phyloP scores from a whole-genome alignment of 2,113 vertebrate genomes.

The Xiphias gladius region DNA sequence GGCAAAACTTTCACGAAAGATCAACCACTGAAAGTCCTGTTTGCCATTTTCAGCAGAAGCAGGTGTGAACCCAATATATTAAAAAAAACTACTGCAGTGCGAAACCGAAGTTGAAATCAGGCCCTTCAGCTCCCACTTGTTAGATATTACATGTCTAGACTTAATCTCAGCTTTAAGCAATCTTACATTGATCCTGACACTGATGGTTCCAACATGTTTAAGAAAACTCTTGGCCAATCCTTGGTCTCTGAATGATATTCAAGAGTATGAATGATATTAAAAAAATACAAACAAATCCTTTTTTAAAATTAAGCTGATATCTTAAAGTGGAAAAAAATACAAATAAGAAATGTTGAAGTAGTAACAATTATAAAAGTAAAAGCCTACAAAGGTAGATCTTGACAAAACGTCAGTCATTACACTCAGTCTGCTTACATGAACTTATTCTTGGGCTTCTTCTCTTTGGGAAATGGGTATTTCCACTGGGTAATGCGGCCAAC shows the following conservation, averaged over 20 bases:
- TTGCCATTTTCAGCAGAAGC: slow-evolving; percentile 43
- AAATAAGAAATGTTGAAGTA: not conserved
- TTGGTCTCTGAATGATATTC: not conserved
- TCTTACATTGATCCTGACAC: not conserved
- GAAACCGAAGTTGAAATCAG: slow-evolving; percentile 39
- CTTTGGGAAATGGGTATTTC: slow-evolving; percentile 97
- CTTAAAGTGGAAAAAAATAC: not conserved
- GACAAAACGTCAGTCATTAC: not conserved
- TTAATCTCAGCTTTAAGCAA: slow-evolving; percentile 28
- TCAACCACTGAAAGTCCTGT: slow-evolving; percentile 34
- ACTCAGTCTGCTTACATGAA: slow-evolving; percentile 86
- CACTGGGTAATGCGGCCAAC: slow-evolving; percentile 97
- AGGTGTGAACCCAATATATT: slow-evolving; percentile 38
- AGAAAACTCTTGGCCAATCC: not conserved
- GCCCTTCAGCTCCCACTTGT: not conserved
- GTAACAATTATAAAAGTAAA: not conserved
- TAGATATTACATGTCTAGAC: slow-evolving; percentile 39
- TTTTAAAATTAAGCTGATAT: not conserved
- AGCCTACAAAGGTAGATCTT: not conserved
- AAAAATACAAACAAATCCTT: not conserved
- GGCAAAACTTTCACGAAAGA: slow-evolving; percentile 1
- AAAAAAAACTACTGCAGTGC: slow-evolving; percentile 15
- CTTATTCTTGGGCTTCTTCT: slow-evolving; percentile 95
- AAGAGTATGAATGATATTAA: not conserved
- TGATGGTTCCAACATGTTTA: slow-evolving; percentile 30